Evolutionary conservation across 2,113 vertebrate genomes (phyloP).

Genomic region (Tenebrosternarchus preto): DNA sequence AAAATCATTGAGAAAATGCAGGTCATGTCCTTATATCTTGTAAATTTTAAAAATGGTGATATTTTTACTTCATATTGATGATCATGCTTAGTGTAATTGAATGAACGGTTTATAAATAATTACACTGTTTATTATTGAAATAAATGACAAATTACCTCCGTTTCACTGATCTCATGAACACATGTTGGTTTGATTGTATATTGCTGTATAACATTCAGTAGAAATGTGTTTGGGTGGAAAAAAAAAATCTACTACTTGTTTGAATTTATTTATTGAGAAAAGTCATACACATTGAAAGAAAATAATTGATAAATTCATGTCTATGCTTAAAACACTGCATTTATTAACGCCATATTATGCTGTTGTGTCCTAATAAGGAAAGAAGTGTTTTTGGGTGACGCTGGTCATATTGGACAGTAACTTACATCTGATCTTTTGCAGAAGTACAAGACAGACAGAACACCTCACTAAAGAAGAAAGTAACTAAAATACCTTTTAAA

Average conservation of each 20-base stretch:
- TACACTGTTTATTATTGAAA: constrained; percentile 98
- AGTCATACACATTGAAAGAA: constrained; percentile 2
- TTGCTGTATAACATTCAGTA: not conserved
- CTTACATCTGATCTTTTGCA: not conserved
- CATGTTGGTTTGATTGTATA: not conserved
- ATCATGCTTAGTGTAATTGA: constrained; percentile 97
- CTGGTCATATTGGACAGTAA: not conserved
- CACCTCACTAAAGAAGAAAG: not conserved
- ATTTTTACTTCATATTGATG: constrained; percentile 99
- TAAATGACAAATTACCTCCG: constrained; percentile 84
- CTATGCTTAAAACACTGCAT: not conserved
- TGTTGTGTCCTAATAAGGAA: not conserved
- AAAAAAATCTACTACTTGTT: not conserved
- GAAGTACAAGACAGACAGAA: not conserved
- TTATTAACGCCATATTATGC: not conserved
- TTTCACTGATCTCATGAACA: constrained; percentile 19
- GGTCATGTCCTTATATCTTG: constrained; percentile 88
- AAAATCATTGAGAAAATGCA: constrained; percentile 72
- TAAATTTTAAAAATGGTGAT: constrained; percentile 94
- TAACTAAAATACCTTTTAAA: not conserved
- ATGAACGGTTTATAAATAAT: constrained; percentile 99
- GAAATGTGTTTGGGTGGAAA: not conserved
- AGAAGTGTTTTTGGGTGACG: not conserved
- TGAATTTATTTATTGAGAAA: constrained; percentile 28
- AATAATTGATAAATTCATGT: not conserved